A percentile compares a stretch with the other conserved stretches of the same genome.
These are phyloP conservation scores for Hydrotaea diabolus DNA, from an alignment of 2,888 invertebrate genomes.

Conservation along the genomic window DNA sequence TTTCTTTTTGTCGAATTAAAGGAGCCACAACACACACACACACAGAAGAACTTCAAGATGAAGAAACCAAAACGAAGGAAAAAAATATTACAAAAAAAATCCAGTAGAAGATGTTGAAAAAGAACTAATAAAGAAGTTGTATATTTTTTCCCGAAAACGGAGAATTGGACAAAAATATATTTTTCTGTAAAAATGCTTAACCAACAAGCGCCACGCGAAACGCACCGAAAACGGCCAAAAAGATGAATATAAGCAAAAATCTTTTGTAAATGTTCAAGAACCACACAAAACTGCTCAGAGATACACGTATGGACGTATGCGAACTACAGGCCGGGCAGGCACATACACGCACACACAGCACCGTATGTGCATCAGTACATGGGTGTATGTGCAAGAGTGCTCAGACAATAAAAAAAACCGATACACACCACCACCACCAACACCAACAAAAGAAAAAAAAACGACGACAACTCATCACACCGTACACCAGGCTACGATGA, in stretches of 20 bases:
- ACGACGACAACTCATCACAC: slow-evolving; percentile 1
- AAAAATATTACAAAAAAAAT: too few species aligned
- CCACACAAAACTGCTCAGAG: slow-evolving; percentile 69
- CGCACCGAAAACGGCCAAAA: slow-evolving; percentile 80
- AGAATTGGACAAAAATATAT: slow-evolving; percentile 50
- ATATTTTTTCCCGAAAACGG: neutral
- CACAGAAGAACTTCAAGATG: neutral
- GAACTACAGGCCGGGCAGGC: slow-evolving; percentile 20
- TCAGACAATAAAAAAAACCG: slow-evolving; percentile 43
- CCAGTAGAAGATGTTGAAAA: neutral
- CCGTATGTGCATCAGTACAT: neutral
- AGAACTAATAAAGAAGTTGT: slow-evolving; percentile 17
- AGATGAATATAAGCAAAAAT: slow-evolving; percentile 80
- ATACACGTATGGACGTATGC: slow-evolving; percentile 29
- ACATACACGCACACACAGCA: neutral
- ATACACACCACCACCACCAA: slow-evolving; percentile 15
- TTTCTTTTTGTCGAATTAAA: neutral
- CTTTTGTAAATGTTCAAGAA: slow-evolving; percentile 80
- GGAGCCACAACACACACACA: neutral
- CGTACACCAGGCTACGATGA: neutral
- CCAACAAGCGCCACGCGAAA: slow-evolving; percentile 73
- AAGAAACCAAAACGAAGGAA: too few species aligned
- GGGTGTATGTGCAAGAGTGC: neutral
- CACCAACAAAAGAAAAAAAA: slow-evolving; percentile 10
- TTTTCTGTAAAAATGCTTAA: slow-evolving; percentile 54